Conservation (phyloP, 2,888 invertebrate species). For the Caenorhabditis angaria region DNA sequence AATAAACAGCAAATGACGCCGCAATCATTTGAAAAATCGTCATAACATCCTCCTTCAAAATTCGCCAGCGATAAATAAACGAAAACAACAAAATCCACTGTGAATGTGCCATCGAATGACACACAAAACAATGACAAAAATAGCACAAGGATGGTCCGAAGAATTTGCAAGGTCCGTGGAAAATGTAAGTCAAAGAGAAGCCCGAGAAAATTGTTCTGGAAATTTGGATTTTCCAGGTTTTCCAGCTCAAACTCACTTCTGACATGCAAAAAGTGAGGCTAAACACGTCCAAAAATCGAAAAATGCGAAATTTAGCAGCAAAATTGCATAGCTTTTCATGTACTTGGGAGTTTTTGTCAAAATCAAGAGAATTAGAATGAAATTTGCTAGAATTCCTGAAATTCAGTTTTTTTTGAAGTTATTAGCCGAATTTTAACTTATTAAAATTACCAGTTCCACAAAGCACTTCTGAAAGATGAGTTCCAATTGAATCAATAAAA, state of each 20-base stretch:
- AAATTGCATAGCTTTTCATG: constrained; percentile 35
- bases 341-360: constrained; percentile 27
- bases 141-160: constrained; percentile 40
- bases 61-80: constrained; percentile 44
- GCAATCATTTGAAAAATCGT: constrained; percentile 13
- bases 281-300: constrained; percentile 42
- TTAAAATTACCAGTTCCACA: constrained; percentile 18
- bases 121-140: constrained; percentile 47
- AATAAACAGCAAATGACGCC: constrained; percentile 22
- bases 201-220: constrained; percentile 42
- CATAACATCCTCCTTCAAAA: constrained; percentile 24
- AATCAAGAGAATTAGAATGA: constrained; percentile 25
- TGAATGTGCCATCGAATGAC: constrained; percentile 46
- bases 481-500: constrained; percentile 31
- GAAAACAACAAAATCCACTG: constrained; percentile 44
- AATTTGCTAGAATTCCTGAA: constrained; percentile 26
- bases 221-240: constrained; percentile 1
- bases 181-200: constrained; percentile 41
- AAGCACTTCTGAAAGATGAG: constrained; percentile 19
- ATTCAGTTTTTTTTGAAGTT: background rate
- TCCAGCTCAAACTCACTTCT: constrained; percentile 8
- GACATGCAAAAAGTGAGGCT: constrained; percentile 33
- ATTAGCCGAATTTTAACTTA: background rate
- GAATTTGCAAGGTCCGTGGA: constrained; percentile 42
- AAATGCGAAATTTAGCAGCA: constrained; percentile 47